phyloP scores from a whole-genome alignment of 1,140 invertebrate species.

The Sitophilus oryzae region DNA sequence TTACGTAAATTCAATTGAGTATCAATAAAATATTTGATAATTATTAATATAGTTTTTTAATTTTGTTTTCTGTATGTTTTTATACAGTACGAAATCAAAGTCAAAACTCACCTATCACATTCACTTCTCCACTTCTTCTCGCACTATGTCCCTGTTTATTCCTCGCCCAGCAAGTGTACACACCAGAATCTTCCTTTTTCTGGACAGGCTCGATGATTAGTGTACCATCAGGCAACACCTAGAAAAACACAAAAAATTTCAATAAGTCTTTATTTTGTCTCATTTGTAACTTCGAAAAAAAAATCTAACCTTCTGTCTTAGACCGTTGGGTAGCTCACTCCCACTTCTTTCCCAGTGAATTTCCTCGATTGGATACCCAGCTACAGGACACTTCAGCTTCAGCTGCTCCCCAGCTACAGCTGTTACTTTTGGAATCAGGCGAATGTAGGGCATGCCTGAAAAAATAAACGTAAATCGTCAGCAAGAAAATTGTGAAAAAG shows the following conservation, averaged over 20 bases:
- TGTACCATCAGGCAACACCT: constrained; percentile 63
- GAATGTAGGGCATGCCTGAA: constrained; percentile 74
- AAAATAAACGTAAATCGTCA: not conserved
- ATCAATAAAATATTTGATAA: no score
- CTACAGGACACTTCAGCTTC: constrained; percentile 76
- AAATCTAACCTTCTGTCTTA: constrained; percentile 59
- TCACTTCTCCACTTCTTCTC: constrained; percentile 63
- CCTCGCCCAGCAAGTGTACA: constrained; percentile 69
- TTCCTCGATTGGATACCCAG: constrained; percentile 76
- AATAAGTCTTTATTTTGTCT: not conserved
- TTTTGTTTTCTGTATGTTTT: no score
- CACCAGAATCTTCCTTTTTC: constrained; percentile 66
- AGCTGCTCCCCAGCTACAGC: constrained; percentile 76
- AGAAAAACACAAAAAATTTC: no score
- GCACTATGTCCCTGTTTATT: constrained; percentile 71
- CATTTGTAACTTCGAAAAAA: not conserved
- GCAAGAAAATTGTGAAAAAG: no score
- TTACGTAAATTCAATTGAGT: no score
- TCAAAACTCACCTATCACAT: constrained; percentile 69
- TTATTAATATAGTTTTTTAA: no score
- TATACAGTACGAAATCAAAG: no score
- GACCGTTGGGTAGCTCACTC: constrained; percentile 70
- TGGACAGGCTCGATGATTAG: constrained; percentile 69
- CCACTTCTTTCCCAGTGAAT: constrained; percentile 76
- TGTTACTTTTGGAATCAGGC: constrained; percentile 76